Evolutionary conservation across 2,797 vertebrate species (phyloP), one percentile per base, ranked within the genome.

Genomic region (Hyperoplus lanceolatus): DNA sequence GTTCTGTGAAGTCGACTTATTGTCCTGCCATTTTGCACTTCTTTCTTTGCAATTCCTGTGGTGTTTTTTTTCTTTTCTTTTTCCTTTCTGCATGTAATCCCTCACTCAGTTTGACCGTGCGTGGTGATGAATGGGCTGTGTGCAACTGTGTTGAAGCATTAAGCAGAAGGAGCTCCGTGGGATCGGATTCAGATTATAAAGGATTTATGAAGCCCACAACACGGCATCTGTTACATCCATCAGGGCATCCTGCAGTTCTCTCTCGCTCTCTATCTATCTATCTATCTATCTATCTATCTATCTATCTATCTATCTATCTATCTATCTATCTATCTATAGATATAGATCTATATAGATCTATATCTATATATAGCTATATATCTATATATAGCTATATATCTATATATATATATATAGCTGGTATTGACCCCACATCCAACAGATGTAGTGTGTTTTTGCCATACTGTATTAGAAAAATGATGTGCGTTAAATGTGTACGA

Each of bases 21-120:
- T 72, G 69, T 79, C 74, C 90, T 93, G 90, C 94, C 95, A 95
- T 95, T 95, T 95, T 94, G 83, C 82, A 83, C 65, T 54, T 77
- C 36, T 65, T 57, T 61, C 54, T 56, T 55, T 39, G 46, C 65
- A 46, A 54, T 39, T 69, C 63, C 74, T 53, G 50, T 76, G 14
- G 36, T 51, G 39, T 48, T 38, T 61, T 21, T 45, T 53, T 11
- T 54, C 41, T 66, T n/a, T 16, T 12, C 7, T 8, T 74, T 46
- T 16, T 54, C 45, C 5, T 46, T 59, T 79, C 45, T 43, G 29
- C 62, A 29, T 70, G 16, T 60, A 5, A 58, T 78, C 55, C 41
- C 46, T 54, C 5, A 6, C 70, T 70, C 50, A 5, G 57, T 73
- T 63, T 41, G 64, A 16, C 46, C 74, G 41, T 70, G 74, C 55